Percentiles rank a stretch among this genome's conserved stretches.
These are phyloP conservation scores for Megaceryle maxima DNA, from an alignment of 2,113 vertebrate species.

Conservation along the genomic window DNA sequence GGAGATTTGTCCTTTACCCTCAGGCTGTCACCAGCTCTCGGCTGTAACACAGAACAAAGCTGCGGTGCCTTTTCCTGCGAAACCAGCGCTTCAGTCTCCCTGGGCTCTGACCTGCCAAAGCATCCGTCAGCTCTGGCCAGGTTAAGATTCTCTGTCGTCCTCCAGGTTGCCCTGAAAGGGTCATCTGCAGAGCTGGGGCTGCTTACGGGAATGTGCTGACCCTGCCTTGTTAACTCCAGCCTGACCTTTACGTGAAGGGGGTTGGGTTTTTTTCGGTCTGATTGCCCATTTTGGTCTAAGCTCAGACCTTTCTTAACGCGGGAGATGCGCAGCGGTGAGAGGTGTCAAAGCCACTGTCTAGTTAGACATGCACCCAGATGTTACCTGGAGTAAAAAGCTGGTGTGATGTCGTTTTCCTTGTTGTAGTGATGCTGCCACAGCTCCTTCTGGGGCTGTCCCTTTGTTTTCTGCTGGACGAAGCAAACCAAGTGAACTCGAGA, in stretches of 20 bases:
- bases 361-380: not conserved
- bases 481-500: not conserved
- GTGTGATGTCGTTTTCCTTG: too few relatives aligned
- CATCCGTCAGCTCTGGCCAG: fast-evolving
- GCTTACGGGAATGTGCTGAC: not conserved
- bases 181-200: not conserved
- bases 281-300: not conserved
- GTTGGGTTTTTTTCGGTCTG: not conserved
- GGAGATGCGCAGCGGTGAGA: not conserved
- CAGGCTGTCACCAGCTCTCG: not conserved
- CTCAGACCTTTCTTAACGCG: not conserved
- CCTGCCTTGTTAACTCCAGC: not conserved
- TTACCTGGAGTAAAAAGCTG: not conserved
- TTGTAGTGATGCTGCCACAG: not conserved
- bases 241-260: not conserved
- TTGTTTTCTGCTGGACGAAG: not conserved
- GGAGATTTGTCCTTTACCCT: not conserved
- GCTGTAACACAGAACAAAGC: not conserved
- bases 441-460: not conserved
- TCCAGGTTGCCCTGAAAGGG: not conserved
- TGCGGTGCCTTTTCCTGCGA: not conserved
- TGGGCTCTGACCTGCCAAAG: not conserved
- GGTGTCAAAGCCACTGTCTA: not conserved
- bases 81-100: not conserved
- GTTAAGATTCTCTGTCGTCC: not conserved